Evolutionary conservation across 2,888 invertebrate species (phyloP).

Genomic region (Schrankia costaestrigalis): DNA sequence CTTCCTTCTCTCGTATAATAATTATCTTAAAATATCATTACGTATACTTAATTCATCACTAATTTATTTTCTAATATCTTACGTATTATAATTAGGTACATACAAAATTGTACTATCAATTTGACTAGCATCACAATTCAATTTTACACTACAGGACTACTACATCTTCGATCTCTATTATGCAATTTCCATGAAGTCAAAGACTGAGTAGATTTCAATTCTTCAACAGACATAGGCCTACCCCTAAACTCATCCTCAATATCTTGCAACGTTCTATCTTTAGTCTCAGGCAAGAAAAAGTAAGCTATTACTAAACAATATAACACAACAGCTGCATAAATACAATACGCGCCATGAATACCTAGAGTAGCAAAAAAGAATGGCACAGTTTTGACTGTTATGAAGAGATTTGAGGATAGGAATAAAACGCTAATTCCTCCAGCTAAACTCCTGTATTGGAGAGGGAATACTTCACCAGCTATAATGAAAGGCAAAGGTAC

Average conservation of each 20-base stretch:
- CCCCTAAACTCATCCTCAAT: constrained; percentile 62
- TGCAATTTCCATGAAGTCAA: constrained; percentile 42
- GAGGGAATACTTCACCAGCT: constrained; percentile 84
- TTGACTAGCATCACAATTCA: too few species aligned
- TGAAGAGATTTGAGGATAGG: constrained; percentile 50
- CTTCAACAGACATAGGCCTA: constrained; percentile 41
- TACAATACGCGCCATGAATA: constrained; percentile 48
- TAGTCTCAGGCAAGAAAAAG: constrained; percentile 59
- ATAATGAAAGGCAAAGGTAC: constrained; percentile 84
- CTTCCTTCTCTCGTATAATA: too few species aligned
- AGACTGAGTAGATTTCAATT: constrained; percentile 47
- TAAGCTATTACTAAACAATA: constrained; percentile 49
- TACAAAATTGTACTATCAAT: too few species aligned
- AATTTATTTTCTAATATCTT: too few species aligned
- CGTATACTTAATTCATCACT: too few species aligned
- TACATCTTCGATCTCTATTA: constrained; percentile 42
- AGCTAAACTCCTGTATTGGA: constrained; percentile 80
- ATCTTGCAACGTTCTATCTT: constrained; percentile 58
- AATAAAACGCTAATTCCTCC: constrained; percentile 57
- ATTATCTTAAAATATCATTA: too few species aligned
- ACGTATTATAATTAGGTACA: too few species aligned
- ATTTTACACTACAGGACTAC: constrained; percentile 38
- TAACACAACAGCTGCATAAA: constrained; percentile 47
- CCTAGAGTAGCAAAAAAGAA: constrained; percentile 45
- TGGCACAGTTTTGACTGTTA: constrained; percentile 52